Evolutionary conservation across 2,888 invertebrate genomes (phyloP), one percentile per base, ranked within the genome.

Genomic region (Malachius bipustulatus): DNA sequence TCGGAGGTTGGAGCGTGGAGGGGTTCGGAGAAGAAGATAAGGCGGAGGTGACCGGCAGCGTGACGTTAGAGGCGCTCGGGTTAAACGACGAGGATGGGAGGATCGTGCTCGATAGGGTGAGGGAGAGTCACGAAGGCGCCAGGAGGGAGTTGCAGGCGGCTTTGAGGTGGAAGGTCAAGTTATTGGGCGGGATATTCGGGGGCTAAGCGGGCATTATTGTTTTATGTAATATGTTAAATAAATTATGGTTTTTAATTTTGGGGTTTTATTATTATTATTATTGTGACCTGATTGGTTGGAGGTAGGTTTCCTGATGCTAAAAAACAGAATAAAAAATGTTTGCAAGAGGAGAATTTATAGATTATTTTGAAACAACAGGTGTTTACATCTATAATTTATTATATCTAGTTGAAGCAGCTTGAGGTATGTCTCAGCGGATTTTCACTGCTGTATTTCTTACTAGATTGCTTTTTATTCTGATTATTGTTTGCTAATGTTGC

Each of bases 151-250:
- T 73, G 4, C 64, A 62, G 44, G 62, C 65, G 45, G 62, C 71
- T 43, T 55, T 75, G 37, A 69, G 66, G 47, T 65, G 62, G 46
- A 75, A 74, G 62, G 51, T 63, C 4, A 73, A 70, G 55, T 67
- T 70, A 38, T 46, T 56, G 41, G 46, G 40, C 19, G 41, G 37
- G 16, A 29, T 30, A 10, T 26, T 24, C 4, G 30, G 32, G 24
- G 31, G 24, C 6, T 19, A n/a, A 8, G 24, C n/a, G 24, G 6
- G 6, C 6, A 8, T 19, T 8, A 19, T 6, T 19, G 6, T 19
- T 19, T 6, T 19, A 19, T 19, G 24, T 19, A 19, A 8, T n/a
- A 19, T 19, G 24, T 19, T 19, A 19, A 19, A 19, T 19, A 19
- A 19, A 19, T 19, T 19, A 19, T 19, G 24, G 24, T 19, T 19